These are phyloP conservation scores for Heliangelus exortis DNA, from an alignment of 2,797 vertebrate genomes.

Conservation along the genomic window DNA sequence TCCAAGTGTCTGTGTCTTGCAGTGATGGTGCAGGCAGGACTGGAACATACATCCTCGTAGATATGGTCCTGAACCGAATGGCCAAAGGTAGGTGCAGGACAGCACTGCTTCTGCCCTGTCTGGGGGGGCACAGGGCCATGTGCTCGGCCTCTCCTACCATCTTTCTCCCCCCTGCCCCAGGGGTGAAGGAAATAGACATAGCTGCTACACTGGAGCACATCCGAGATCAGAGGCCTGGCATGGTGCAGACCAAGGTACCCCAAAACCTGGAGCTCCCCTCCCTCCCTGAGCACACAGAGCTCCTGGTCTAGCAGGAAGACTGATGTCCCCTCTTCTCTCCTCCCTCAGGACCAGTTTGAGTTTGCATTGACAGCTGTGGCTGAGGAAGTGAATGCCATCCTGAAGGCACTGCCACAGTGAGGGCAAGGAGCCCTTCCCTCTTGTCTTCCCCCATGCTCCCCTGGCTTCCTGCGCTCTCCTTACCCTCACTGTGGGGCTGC, in stretches of 20 bases:
- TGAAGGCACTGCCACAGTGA: conserved; percentile 96
- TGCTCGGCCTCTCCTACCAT: not conserved
- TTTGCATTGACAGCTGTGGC: conserved; percentile 96
- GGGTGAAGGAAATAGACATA: conserved; percentile 98
- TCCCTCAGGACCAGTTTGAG: conserved; percentile 94
- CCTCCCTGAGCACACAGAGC: not conserved
- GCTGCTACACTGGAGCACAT: conserved; percentile 95
- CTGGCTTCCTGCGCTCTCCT: not conserved
- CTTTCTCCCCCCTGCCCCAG: conserved; percentile 66
- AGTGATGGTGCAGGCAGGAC: conserved; percentile 92
- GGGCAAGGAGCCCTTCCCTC: not conserved
- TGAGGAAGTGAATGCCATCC: conserved; percentile 96
- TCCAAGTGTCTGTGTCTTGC: conserved; percentile 37
- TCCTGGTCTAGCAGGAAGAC: too few relatives aligned
- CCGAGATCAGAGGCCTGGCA: conserved; percentile 92
- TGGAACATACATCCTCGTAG: conserved; percentile 93
- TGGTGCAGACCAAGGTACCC: conserved; percentile 94
- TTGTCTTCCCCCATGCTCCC: not conserved
- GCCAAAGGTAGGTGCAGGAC: conserved; percentile 87
- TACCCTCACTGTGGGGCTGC: not conserved
- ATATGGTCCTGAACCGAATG: conserved; percentile 99
- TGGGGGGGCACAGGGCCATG: accelerated
- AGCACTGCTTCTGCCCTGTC: not conserved
- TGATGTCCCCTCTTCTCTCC: not conserved
- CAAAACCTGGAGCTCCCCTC: not conserved